A percentile compares a stretch with the other conserved stretches of the same genome.
phyloP scores from a whole-genome alignment of 2,888 invertebrate species.

The Hemicrepidius hirtus region DNA sequence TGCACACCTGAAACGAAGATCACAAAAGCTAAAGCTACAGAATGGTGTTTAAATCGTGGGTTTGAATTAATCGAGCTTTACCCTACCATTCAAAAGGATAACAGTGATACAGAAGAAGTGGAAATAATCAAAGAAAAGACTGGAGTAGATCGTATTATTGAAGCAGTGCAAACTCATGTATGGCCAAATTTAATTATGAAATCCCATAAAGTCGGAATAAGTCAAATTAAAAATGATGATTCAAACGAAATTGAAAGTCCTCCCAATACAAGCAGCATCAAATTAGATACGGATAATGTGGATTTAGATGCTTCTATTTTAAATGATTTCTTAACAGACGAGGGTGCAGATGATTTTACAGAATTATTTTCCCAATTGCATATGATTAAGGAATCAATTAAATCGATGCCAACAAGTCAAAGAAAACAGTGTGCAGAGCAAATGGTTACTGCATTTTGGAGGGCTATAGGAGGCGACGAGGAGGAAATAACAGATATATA shows the following conservation, averaged over 20 bases:
- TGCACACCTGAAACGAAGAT: constrained; percentile 71
- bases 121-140: constrained; percentile 77
- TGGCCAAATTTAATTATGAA: constrained; percentile 83
- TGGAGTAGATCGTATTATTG: constrained; percentile 80
- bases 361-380: constrained; percentile 79
- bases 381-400: constrained; percentile 81
- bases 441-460: constrained; percentile 84
- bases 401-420: constrained; percentile 77
- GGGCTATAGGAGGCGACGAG: constrained; percentile 83
- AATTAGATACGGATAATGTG: background rate
- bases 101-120: constrained; percentile 71
- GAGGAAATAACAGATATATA: constrained; percentile 76
- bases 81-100: constrained; percentile 67
- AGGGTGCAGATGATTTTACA: constrained; percentile 74
- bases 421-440: constrained; percentile 82
- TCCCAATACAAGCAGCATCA: background rate
- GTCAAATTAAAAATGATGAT: constrained; percentile 25
- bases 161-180: constrained; percentile 82
- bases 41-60: constrained; percentile 81
- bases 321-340: constrained; percentile 58
- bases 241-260: constrained; percentile 15
- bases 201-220: constrained; percentile 66
- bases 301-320: constrained; percentile 32
- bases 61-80: constrained; percentile 83
- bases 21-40: constrained; percentile 70